Evolutionary conservation across 2,797 vertebrate species (phyloP).

Genomic region (Siniperca scherzeri): DNA sequence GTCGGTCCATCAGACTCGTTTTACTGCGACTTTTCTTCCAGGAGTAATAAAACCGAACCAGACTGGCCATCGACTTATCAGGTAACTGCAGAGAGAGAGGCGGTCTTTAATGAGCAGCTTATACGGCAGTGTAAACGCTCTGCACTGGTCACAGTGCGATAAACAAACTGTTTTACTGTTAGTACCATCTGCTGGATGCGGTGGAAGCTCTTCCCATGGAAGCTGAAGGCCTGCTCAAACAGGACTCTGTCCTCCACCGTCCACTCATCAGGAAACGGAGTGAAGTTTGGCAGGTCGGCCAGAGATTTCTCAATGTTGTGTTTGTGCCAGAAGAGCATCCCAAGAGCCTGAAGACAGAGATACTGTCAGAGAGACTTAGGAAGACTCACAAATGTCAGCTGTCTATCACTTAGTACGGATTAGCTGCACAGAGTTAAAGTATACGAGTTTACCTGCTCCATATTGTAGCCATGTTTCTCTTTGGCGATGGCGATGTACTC

Average conservation of each 20-base stretch:
- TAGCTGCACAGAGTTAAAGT: too few relatives aligned
- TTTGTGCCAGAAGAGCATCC: constrained; percentile 99
- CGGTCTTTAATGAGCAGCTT: too few relatives aligned
- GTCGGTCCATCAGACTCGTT: constrained; percentile 97
- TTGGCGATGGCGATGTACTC: constrained; percentile 98
- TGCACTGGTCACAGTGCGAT: rapidly evolving
- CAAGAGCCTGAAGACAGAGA: constrained; percentile 88
- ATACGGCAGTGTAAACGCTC: neutral
- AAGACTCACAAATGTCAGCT: neutral
- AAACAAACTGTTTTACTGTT: neutral
- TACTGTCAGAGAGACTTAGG: too few relatives aligned
- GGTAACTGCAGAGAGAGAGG: constrained; percentile 86
- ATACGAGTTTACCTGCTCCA: constrained; percentile 89
- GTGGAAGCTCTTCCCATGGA: constrained; percentile 97
- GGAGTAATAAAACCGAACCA: constrained; percentile 97
- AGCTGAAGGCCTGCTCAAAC: constrained; percentile 97
- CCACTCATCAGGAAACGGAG: constrained; percentile 98
- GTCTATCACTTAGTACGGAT: too few relatives aligned
- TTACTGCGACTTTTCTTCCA: constrained; percentile 98
- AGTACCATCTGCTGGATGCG: constrained; percentile 98
- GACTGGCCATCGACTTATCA: constrained; percentile 95
- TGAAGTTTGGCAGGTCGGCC: constrained; percentile 97
- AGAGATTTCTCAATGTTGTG: constrained; percentile 97
- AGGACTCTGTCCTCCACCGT: constrained; percentile 97
- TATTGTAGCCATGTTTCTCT: constrained; percentile 98